Base-by-base conservation (phyloP, 2,888 invertebrate species). In the Mycalesis mineus region DNA sequence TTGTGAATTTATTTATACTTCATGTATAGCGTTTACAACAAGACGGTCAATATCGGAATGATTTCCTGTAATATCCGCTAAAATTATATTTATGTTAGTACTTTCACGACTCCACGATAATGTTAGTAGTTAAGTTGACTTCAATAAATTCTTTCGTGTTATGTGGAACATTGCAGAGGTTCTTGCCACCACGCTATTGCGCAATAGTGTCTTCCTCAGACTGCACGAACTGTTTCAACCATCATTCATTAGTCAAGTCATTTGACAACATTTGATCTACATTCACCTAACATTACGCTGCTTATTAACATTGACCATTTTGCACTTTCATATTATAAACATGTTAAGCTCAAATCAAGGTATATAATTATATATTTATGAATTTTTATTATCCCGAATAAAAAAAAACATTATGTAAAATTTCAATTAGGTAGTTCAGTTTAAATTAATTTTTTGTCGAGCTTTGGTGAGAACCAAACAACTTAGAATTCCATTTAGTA, bases 151-250 rank as follows among this genome's bases (percentile, higher is more conserved):
- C 74, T 75, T 77, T 75, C 70, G 70, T 70, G 70, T 75, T 65
- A 75, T 73, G 70, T 76, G 68, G 71, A 82, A 84, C 82, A 82
- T 82, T 81, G 68, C 68, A 62, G 70, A 68, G 70, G 75, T 80
- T 77, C 74, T 79, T 81, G 66, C 67, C 63, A 61, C 60, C 63
- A 61, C 60, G 67, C 64, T 58, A 69, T 83, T 83, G 72, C 77
- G 73, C 71, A 82, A 83, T 58, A 63, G 62, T 72, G 67, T 70
- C 67, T 68, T 64, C 57, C 63, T 56, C 36, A 51, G 31, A 31
- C 51, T 51, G 14, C 28, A 47, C 31, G 48, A 54, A 29, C 31
- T 54, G 13, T 57, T 37, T 28, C 22, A 44, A 11, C 45, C 14
- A 31, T 15, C 31, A 14, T 14, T 31, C 45, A 31, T 45, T 29